Base-by-base conservation (phyloP, 2,797 vertebrate species). In the Microctenopoma steveboyesi region DNA sequence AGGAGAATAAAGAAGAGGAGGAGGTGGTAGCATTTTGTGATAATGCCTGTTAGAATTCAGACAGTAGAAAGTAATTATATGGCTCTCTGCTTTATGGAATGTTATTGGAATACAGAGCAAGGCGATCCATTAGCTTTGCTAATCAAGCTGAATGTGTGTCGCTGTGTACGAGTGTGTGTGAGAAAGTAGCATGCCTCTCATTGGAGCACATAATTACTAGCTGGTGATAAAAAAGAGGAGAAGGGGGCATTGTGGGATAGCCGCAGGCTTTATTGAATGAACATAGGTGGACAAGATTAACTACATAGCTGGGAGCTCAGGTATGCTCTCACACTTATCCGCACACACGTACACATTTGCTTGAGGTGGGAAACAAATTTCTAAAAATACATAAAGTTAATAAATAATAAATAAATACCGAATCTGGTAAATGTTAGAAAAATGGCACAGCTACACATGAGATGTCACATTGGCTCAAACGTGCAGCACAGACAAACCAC, bases 201-300 rank as follows among this genome's bases (percentile, higher is more conserved):
- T 71, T 86, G 86, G 65, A 92, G 88, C 86, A 88, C 79, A 74
- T 88, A 84, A 89, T 91, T 91, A 85, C 76, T 82, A 84, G 66
- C 76, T 85, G 83, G 76, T 88, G 84, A 89, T 88, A 85, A 88
- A 90, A 67, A 84, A 77, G 63, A 74, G 73, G 72, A 79, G 75
- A 82, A 74, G 76, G 78, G 74, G 72, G 71, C 74, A 86, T 82
- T 86, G 84, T 88, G 74, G 84, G 76, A 77, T 68, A 64, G 63
- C 48, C 64, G 69, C 13, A 4, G 65, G 72, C 46, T 60, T 88
- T 81, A 88, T 70, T 82, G 83, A 86, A 66, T 62, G 78, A 72
- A 73, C 37, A n/a, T 75, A 59, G 63, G 65, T 75, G 76, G 69
- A 85, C 75, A 54, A 82, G 69, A 89, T 85, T 79, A 79, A 79